A percentile compares a stretch with the other conserved stretches of the same genome.
These are phyloP conservation scores for Dasypus novemcinctus DNA, from an alignment of 2,113 vertebrate genomes.

Conservation along the genomic window DNA sequence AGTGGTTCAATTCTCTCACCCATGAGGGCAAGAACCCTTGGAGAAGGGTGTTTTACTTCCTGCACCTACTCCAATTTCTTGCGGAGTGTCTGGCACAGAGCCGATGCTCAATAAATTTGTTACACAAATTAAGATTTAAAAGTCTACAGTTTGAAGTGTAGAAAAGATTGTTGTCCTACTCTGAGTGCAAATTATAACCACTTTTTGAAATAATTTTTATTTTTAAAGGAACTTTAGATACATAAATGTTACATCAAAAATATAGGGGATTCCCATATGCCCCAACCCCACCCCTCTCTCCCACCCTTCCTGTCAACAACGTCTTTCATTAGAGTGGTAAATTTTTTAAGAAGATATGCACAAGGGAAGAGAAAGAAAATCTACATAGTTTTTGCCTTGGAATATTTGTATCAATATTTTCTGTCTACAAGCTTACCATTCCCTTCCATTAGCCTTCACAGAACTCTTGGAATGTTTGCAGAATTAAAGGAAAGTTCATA, in stretches of 20 bases:
- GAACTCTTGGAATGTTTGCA: background rate
- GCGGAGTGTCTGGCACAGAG: slow-evolving; percentile 3
- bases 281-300: too few species aligned
- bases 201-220: background rate
- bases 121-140: slow-evolving; percentile 46
- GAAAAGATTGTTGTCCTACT: slow-evolving; percentile 9
- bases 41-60: slow-evolving; percentile 52
- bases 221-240: too few species aligned
- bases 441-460: background rate
- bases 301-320: too few species aligned
- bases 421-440: background rate
- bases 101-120: slow-evolving; percentile 20
- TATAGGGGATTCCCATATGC: too few species aligned
- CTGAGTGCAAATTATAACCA: slow-evolving; percentile 43
- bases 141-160: slow-evolving; percentile 2
- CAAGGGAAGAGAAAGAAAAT: slow-evolving; percentile 3
- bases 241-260: too few species aligned
- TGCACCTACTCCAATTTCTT: background rate
- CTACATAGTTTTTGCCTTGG: background rate
- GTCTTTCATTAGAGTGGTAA: too few species aligned
- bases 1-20: background rate
- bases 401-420: slow-evolving; percentile 44
- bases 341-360: background rate
- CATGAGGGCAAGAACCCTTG: slow-evolving; percentile 2
- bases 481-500: background rate